Conservation (phyloP, 2,797 vertebrate species). For the Simalia tracyae region DNA sequence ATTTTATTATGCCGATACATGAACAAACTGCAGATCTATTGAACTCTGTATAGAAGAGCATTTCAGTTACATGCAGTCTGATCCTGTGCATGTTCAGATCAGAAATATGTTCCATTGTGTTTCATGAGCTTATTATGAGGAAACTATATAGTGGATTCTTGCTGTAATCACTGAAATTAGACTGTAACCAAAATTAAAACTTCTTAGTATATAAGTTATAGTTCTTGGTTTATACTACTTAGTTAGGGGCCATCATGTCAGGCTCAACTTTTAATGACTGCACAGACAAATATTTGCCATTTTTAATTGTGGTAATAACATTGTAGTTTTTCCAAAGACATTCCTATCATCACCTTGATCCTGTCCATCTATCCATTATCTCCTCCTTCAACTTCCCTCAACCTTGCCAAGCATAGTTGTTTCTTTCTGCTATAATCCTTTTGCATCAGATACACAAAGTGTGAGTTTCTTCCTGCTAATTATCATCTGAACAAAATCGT, state of each 20-base stretch:
- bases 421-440: background rate
- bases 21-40: background rate
- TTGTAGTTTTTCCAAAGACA: background rate
- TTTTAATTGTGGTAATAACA: background rate
- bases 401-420: background rate
- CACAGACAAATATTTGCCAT: background rate
- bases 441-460: background rate
- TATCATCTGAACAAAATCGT: background rate
- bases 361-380: background rate
- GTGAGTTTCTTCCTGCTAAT: background rate
- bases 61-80: background rate
- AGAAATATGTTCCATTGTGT: background rate
- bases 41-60: background rate
- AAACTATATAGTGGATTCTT: background rate
- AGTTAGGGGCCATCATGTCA: background rate
- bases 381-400: background rate
- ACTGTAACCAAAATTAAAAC: background rate
- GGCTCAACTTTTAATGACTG: background rate
- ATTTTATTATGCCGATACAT: background rate
- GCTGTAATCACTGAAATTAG: background rate
- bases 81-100: background rate
- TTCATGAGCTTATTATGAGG: background rate
- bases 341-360: background rate
- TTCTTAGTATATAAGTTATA: background rate
- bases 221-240: background rate